A percentile compares a stretch with the other conserved stretches of the same genome.
These are phyloP conservation scores for Alectura lathami DNA, from an alignment of 2,113 vertebrate species.

Conservation along the genomic window DNA sequence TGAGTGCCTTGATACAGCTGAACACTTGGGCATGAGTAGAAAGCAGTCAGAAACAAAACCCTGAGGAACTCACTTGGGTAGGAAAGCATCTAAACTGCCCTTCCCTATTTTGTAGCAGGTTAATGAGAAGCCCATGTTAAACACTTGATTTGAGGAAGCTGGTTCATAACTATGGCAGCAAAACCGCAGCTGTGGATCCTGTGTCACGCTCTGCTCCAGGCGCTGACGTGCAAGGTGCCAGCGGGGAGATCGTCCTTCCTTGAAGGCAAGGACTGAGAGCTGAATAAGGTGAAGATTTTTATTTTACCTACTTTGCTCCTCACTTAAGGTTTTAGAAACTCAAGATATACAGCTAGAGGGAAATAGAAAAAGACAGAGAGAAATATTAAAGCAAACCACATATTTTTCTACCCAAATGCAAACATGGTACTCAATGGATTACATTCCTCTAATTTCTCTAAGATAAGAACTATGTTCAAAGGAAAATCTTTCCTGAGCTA, in stretches of 20 bases:
- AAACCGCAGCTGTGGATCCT: neutral
- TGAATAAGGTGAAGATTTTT: neutral
- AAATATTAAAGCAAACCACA: neutral
- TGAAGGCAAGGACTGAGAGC: neutral
- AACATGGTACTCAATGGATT: constrained; percentile 35
- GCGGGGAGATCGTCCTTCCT: neutral
- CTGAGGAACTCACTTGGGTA: neutral
- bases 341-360: neutral
- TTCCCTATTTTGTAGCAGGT: neutral
- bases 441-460: constrained; percentile 32
- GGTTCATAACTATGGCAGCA: neutral
- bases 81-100: neutral
- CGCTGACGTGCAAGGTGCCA: accelerated
- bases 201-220: neutral
- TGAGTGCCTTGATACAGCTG: neutral
- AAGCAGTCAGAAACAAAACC: neutral
- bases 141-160: neutral
- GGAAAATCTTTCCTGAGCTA: constrained; percentile 16
- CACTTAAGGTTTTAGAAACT: neutral
- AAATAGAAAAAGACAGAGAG: neutral
- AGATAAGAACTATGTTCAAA: constrained; percentile 44
- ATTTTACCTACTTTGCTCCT: neutral
- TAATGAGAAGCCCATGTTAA: neutral
- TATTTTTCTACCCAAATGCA: constrained; percentile 38
- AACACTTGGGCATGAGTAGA: neutral